These are phyloP conservation scores for Poeciliopsis turneri DNA, from an alignment of 2,797 vertebrate species.

Conservation along the genomic window DNA sequence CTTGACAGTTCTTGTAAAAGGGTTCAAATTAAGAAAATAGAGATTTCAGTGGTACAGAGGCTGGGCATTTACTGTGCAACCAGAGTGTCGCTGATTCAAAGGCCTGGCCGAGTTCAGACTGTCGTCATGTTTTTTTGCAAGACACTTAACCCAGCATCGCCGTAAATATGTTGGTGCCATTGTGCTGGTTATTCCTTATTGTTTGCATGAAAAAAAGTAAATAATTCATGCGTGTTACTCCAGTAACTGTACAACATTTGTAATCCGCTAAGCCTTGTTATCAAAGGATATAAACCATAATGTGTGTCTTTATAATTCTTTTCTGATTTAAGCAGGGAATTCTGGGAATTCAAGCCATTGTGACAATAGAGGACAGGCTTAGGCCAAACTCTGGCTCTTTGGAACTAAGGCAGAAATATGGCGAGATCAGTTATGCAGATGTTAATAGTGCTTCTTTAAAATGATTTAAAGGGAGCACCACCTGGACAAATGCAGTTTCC, in stretches of 20 bases:
- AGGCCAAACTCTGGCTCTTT: constrained; percentile 4
- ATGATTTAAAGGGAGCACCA: constrained; percentile 42
- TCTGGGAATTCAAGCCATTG: constrained; percentile 30
- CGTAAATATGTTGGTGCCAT: too few relatives aligned
- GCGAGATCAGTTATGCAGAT: constrained; percentile 31
- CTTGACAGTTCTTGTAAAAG: too few relatives aligned
- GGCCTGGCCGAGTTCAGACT: too few relatives aligned
- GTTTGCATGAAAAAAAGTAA: constrained; percentile 8
- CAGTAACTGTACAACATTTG: constrained; percentile 23
- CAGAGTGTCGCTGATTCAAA: too few relatives aligned
- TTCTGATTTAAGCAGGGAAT: constrained; percentile 34
- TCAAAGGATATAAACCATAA: constrained; percentile 33
- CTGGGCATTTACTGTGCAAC: too few relatives aligned
- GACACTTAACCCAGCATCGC: too few relatives aligned
- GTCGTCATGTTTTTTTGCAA: too few relatives aligned
- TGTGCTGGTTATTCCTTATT: not conserved
- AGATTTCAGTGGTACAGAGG: too few relatives aligned
- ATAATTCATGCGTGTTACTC: not conserved
- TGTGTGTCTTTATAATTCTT: constrained; percentile 48
- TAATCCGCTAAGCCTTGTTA: constrained; percentile 42
- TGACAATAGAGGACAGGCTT: constrained; percentile 18
- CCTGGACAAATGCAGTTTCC: constrained; percentile 17
- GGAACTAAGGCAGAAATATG: constrained; percentile 11
- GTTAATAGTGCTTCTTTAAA: constrained; percentile 51
- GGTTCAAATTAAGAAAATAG: too few relatives aligned